Evolutionary conservation across 2,888 invertebrate genomes (phyloP).

Genomic region (Fabriciana adippe): DNA sequence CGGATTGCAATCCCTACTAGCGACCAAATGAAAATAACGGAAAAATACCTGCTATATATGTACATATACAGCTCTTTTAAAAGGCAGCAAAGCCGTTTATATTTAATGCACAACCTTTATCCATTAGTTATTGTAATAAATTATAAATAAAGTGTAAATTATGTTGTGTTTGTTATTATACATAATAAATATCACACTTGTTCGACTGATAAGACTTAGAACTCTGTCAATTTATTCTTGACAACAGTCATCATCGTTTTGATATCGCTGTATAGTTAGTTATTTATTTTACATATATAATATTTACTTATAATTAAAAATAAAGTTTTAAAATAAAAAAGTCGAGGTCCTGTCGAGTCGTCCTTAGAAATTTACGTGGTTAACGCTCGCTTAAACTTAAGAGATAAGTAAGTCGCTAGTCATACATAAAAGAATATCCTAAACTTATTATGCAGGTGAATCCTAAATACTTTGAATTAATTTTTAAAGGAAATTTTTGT

Average conservation of each 20-base stretch:
- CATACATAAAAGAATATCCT: too few relatives aligned
- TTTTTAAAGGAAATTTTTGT: constrained; percentile 51
- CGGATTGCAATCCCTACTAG: too few relatives aligned
- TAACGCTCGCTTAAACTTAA: too few relatives aligned
- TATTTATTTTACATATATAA: neutral
- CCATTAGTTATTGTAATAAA: constrained; percentile 10
- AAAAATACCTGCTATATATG: too few relatives aligned
- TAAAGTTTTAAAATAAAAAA: too few relatives aligned
- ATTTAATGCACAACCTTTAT: neutral
- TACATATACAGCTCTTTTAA: neutral
- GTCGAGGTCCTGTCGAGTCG: too few relatives aligned
- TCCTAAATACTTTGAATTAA: constrained; percentile 10
- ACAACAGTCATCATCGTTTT: constrained; percentile 26
- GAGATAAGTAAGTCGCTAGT: too few relatives aligned
- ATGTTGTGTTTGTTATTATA: constrained; percentile 18
- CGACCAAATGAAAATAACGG: too few relatives aligned
- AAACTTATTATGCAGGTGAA: too few relatives aligned
- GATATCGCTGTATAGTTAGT: constrained; percentile 24
- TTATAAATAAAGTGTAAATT: constrained; percentile 19
- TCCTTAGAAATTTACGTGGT: too few relatives aligned
- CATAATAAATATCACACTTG: constrained; percentile 27
- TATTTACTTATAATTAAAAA: too few relatives aligned
- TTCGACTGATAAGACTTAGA: constrained; percentile 31
- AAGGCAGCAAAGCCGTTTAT: neutral
- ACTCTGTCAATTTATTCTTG: constrained; percentile 19